phyloP scores from a whole-genome alignment of 2,113 vertebrate genomes.

The Podocnemis expansa region DNA sequence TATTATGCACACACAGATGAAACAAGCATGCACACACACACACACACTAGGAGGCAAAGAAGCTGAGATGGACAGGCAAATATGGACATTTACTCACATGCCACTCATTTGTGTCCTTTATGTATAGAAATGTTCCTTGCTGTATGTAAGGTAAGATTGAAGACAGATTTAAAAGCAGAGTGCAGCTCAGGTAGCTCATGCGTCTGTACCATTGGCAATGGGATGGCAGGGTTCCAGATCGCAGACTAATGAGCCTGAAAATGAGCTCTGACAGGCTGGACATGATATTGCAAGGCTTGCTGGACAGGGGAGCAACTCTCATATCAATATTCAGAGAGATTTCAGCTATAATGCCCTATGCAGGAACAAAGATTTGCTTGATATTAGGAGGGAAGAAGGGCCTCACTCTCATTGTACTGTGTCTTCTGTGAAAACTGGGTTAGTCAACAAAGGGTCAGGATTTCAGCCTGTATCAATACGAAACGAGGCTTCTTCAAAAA shows the following conservation, averaged over 20 bases:
- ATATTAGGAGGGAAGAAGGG: neutral
- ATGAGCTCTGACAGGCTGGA: neutral
- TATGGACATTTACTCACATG: accelerated
- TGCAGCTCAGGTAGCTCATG: neutral
- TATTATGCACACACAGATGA: accelerated
- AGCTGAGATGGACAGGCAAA: neutral
- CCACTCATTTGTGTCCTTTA: accelerated
- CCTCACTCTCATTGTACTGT: neutral
- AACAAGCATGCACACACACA: neutral
- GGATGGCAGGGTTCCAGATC: neutral
- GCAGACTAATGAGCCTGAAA: neutral
- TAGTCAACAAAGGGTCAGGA: neutral
- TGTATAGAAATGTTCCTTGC: neutral
- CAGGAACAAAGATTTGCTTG: neutral
- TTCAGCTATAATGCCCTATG: neutral
- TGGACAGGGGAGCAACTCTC: accelerated
- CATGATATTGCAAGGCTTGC: neutral
- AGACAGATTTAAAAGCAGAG: neutral
- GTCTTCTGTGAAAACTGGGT: neutral
- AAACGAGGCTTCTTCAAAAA: neutral
- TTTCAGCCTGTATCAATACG: accelerated
- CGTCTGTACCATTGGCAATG: neutral
- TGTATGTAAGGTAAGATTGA: neutral
- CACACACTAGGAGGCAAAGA: neutral
- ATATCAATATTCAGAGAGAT: accelerated